phyloP scores from a whole-genome alignment of 2,888 invertebrate genomes.

The Andrena praecox region DNA sequence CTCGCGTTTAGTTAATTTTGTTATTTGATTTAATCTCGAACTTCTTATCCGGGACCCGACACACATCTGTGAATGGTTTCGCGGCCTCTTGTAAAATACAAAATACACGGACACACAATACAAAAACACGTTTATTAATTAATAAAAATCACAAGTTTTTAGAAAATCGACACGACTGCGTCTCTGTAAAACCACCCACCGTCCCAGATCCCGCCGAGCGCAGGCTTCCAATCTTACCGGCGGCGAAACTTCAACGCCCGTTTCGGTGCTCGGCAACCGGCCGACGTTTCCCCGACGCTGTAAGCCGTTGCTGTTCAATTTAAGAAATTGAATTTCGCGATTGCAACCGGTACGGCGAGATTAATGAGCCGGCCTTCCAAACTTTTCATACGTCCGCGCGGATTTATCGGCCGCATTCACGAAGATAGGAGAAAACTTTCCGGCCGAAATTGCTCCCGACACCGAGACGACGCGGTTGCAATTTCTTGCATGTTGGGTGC shows the following conservation, averaged over 20 bases:
- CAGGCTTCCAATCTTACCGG: too few relatives aligned
- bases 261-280: not conserved
- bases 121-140: slow-evolving; percentile 84
- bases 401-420: slow-evolving; percentile 52
- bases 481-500: slow-evolving; percentile 4
- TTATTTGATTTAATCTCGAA: slow-evolving; percentile 84
- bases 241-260: not conserved
- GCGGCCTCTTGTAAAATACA: slow-evolving; percentile 84
- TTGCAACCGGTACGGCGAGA: slow-evolving; percentile 41
- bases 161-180: slow-evolving; percentile 72
- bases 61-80: slow-evolving; percentile 76
- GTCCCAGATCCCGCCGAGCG: not conserved
- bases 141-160: slow-evolving; percentile 84
- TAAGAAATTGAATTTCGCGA: slow-evolving; percentile 51
- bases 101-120: slow-evolving; percentile 73
- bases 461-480: slow-evolving; percentile 4
- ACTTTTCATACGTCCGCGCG: slow-evolving; percentile 27
- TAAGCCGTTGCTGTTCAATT: slow-evolving; percentile 49
- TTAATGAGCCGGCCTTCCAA: slow-evolving; percentile 51
- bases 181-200: not conserved
- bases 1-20: slow-evolving; percentile 84
- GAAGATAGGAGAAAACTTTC: slow-evolving; percentile 8
- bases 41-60: slow-evolving; percentile 78
- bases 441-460: not conserved
- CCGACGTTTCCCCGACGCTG: slow-evolving; percentile 8